Evolutionary conservation across 37 sponge, comb jelly and placozoan genomes (phyloP), one percentile per base, ranked within the genome.

Genomic region (Geodia barretti): DNA sequence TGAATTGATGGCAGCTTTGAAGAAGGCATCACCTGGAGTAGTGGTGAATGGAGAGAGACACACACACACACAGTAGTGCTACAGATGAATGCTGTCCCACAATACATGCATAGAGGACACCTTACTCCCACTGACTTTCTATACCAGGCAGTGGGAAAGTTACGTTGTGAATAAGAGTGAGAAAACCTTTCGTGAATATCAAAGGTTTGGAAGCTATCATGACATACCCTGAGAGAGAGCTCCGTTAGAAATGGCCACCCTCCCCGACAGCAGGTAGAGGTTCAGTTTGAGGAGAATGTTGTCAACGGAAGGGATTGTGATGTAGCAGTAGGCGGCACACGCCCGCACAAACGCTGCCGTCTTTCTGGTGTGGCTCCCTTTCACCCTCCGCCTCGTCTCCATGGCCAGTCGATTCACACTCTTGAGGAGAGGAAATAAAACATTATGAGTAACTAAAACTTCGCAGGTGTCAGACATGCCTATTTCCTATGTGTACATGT

Each of bases 261-360:
- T 65, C 0, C 91, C 97, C 32, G 93, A 89, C 30, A 98, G 68
- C 25, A 98, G 90, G 73, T 95, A 96, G 28, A 98, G 90, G 63
- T 94, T 72, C n/a, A 98, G 93, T 21, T 87, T 73, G 9, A 74
- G 28, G 28, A 96, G 80, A 25, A 85, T 68, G 73, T 79, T 86
- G 33, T 75, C 74, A 26, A 98, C 75, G 21, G 95, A 94, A 1
- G 99, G 99, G 36, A 98, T 92, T 3, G 97, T 96, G 90, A 98
- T 98, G 90, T 91, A 98, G 67, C 86, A 81, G 86, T 95, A 96
- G 0, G 99, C 99, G 0, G 86, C 86, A 85, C 99, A 98, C 0
- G 97, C 99, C 39, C 95, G 58, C 39, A 98, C 97, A 88, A 98
- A 98, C 9, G 95, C 85, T 5, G 93, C 91, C 21, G 95, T 96